Evolutionary conservation across 2,888 invertebrate genomes (phyloP), one percentile per base, ranked within the genome.

Genomic region (Bellardia pandia): DNA sequence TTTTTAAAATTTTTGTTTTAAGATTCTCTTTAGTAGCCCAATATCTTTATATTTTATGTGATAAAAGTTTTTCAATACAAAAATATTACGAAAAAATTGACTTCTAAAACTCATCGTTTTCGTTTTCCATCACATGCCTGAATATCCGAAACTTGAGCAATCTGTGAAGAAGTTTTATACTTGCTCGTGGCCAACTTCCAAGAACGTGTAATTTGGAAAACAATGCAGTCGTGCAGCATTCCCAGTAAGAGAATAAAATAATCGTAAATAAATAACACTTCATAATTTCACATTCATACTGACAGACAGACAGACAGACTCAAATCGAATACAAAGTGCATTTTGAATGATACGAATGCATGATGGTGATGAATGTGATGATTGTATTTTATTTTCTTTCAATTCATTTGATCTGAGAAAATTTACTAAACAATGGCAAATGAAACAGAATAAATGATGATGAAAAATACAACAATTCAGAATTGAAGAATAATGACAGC

Each of bases 361-460:
- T 64, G 45, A 30, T 30, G 16, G 40, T 11, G 60, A 51, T 62
- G 14, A 66, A 3, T 3, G 7, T 33, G 64, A 81, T 64, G 71
- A 72, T 64, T 81, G 62, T 48, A 64, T 68, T 77, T 53, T 13
- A 62, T 60, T 76, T 71, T 58, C 56, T 82, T 75, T 45, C 23
- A 42, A 42, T 45, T 75, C 37, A 75, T 66, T 58, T 58, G 33
- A 66, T 84, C 72, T 79, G 79, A 85, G 79, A 85, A 85, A 83
- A 69, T 85, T 79, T 69, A 74, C 69, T 60, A 69, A 85, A 85
- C 72, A 84, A 78, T 72, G 58, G 40, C 71, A 78, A 83, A 77
- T 58, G 30, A 66, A 64, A 78, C 7, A 48, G n/a, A 64, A 84
- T 37, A 23, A 76, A 62, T 60, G 30, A 71, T 76, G 62, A n/a